Percentiles rank a stretch among this genome's conserved stretches.
These are phyloP conservation scores for Andrena camellia DNA, from an alignment of 2,888 invertebrate species.

Conservation along the genomic window DNA sequence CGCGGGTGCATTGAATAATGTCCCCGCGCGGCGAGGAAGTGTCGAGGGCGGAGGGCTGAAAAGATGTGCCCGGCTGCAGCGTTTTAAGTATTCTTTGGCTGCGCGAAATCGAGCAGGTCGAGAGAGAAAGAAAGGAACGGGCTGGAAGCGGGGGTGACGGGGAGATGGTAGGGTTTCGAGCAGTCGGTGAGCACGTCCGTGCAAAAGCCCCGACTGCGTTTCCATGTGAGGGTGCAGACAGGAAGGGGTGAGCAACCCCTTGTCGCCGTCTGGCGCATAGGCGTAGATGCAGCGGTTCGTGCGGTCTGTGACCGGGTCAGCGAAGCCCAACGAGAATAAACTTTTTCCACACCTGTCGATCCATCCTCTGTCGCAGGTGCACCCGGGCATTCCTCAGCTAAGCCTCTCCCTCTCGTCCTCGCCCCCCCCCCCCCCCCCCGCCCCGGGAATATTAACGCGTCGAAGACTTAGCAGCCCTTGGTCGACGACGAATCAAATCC, in stretches of 20 bases:
- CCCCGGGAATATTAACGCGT: slow-evolving; percentile 23
- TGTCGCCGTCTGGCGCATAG: slow-evolving; percentile 80
- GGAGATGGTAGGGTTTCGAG: slow-evolving; percentile 56
- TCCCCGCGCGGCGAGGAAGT: slow-evolving; percentile 32
- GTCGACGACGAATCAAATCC: background rate
- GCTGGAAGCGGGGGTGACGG: background rate
- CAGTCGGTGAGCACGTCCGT: slow-evolving; percentile 71
- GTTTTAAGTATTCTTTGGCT: slow-evolving; percentile 67
- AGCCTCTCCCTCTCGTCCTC: background rate
- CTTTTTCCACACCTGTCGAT: slow-evolving; percentile 74
- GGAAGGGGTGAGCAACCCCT: slow-evolving; percentile 81
- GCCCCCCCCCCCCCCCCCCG: background rate
- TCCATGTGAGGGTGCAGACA: slow-evolving; percentile 81
- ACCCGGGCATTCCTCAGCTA: slow-evolving; percentile 34
- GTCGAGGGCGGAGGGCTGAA: slow-evolving; percentile 18
- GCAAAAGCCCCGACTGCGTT: slow-evolving; percentile 73
- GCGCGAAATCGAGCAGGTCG: slow-evolving; percentile 53
- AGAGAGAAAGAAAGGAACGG: background rate
- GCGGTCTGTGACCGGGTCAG: slow-evolving; percentile 76
- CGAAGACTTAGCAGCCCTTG: too few species aligned
- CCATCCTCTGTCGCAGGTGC: slow-evolving; percentile 59
- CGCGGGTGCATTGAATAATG: slow-evolving; percentile 45
- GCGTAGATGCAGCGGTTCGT: slow-evolving; percentile 74
- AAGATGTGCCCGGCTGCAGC: slow-evolving; percentile 58
- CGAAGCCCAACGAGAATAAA: slow-evolving; percentile 65